A percentile compares a stretch with the other conserved stretches of the same genome.
Conservation (phyloP, 2,797 vertebrate species). For the Cottoperca gobio region DNA sequence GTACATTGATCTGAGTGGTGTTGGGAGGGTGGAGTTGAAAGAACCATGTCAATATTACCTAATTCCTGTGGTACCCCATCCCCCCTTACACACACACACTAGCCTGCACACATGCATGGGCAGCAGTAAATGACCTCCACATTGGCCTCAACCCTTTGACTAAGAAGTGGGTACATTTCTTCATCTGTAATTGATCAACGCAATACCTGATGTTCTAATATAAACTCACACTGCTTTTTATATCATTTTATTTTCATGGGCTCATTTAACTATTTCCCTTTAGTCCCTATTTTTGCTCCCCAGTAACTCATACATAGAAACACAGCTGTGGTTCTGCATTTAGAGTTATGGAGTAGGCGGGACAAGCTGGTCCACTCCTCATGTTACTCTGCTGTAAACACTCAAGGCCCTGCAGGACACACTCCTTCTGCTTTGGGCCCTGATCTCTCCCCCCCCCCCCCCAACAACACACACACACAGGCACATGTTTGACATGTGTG, state of each 20-base stretch:
- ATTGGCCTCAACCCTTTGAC: constrained; percentile 62
- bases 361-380: constrained; percentile 62
- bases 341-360: constrained; percentile 71
- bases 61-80: constrained; percentile 68
- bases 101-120: constrained; percentile 43
- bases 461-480: constrained; percentile 4
- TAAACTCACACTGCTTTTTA: neutral
- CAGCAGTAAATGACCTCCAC: constrained; percentile 70
- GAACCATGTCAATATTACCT: constrained; percentile 79
- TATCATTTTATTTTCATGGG: neutral
- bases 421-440: constrained; percentile 36
- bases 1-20: constrained; percentile 75
- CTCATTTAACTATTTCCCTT: constrained; percentile 1
- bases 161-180: constrained; percentile 43
- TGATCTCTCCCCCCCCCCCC: neutral
- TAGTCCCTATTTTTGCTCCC: constrained; percentile 13
- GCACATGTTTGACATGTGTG: constrained; percentile 48
- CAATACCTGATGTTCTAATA: neutral
- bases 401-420: constrained; percentile 54
- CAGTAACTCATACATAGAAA: constrained; percentile 38
- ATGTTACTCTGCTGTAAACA: constrained; percentile 75
- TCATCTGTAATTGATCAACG: constrained; percentile 44
- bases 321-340: constrained; percentile 78
- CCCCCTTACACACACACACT: constrained; percentile 38
- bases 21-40: constrained; percentile 66